Base-by-base conservation (phyloP, 2,113 vertebrate species). In the Oostethus manadensis region DNA sequence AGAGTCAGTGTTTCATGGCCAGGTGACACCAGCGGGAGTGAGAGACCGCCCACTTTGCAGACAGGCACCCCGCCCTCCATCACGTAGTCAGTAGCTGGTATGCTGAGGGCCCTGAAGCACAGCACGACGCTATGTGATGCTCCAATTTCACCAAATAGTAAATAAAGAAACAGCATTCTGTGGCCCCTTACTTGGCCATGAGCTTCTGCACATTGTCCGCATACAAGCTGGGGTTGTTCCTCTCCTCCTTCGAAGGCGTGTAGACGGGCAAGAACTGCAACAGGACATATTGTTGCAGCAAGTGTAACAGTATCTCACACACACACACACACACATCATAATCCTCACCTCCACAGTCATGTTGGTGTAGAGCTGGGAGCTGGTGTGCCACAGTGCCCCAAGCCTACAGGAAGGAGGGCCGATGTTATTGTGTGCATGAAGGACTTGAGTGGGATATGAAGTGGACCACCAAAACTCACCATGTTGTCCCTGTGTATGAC, bases 221-320 rank as follows among this genome's bases (percentile, higher is more conserved):
- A 40, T 92, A 96, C 13, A 94, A 78, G 45, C 71, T 81, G 14
- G 94, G 92, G 82, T 94, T 73, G 0, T 69, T 66, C 70, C 83
- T 91, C 81, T 96, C 94, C 63, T 92, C 86, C 10, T 73, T 42
- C 5, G 90, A 92, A 0, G 94, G 94, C 0, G 77, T 87, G 81
- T 95, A 96, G 23, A 96, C 92, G 0, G 94, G 93, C 59, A 96
- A 86, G 67, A 90, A 96, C 94, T 96, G 78, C 17, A 58, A 76
- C 21, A 64, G 8, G 23, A 59, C 0, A 46, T 29, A 2, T 49
- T 10, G 1, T 47, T 51, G 10, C 6, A 8, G 3, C 1, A 29
- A 18, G 16, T 10, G 49, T 7, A 10, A 51, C 14, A 20, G 16
- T 16, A 11, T 4, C 21, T n/a, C n/a, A n/a, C n/a, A n/a, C n/a